Conservation (phyloP, 1,140 invertebrate genomes). For the Piezodorus guildinii region DNA sequence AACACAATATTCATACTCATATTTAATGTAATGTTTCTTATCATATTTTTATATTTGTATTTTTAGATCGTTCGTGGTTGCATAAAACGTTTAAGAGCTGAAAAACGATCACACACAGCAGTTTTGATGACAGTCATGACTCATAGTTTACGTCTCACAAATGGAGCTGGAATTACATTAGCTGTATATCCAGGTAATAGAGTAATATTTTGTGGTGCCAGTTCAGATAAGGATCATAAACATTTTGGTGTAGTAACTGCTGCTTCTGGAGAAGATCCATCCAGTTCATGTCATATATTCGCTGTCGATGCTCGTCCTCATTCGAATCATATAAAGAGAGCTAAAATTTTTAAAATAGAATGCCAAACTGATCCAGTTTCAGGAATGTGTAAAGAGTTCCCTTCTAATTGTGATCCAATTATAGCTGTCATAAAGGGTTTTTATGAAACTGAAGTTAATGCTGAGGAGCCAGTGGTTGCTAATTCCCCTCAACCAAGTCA, state of each 20-base stretch:
- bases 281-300: conserved; percentile 91
- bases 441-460: conserved; percentile 36
- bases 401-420: conserved; percentile 74
- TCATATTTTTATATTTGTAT: conserved; percentile 8
- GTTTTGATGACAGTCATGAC: conserved; percentile 75
- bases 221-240: conserved; percentile 76
- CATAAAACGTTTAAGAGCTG: conserved; percentile 75
- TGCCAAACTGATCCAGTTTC: conserved; percentile 58
- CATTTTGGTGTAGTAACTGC: conserved; percentile 88
- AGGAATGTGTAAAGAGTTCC: conserved; percentile 75
- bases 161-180: conserved; percentile 42
- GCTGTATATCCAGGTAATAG: conserved; percentile 76
- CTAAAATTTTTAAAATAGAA: conserved; percentile 62
- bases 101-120: conserved; percentile 75
- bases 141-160: conserved; percentile 63
- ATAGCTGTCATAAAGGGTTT: conserved; percentile 50
- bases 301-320: conserved; percentile 83
- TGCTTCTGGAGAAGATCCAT: conserved; percentile 43
- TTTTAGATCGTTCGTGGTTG: conserved; percentile 58
- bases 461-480: conserved; percentile 36
- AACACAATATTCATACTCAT: background rate
- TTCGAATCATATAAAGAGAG: conserved; percentile 59
- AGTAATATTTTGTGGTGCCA: conserved; percentile 79
- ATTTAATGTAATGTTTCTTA: background rate
- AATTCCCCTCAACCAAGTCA: conserved; percentile 73